Conservation (phyloP, 2,113 vertebrate species). For the Hydrolagus affinis region DNA sequence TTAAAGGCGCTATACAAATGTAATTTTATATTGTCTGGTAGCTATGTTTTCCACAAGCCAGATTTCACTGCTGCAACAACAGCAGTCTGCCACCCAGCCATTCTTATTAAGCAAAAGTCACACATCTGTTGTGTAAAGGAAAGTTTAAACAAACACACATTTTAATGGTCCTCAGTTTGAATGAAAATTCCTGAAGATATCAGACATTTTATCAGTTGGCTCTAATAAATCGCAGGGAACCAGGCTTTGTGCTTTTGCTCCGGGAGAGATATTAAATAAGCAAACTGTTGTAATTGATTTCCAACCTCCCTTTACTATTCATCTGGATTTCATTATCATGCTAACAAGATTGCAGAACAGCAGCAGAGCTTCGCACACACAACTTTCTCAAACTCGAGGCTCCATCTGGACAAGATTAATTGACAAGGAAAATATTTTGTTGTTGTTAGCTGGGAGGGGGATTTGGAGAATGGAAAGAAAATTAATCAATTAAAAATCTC, state of each 20-base stretch:
- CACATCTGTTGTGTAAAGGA: constrained; percentile 3
- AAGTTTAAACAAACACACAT: constrained; percentile 2
- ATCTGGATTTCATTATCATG: constrained; percentile 18
- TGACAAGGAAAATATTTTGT: too few species aligned
- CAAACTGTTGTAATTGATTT: constrained; percentile 26
- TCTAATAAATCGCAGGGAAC: constrained; percentile 19
- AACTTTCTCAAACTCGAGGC: constrained; percentile 10
- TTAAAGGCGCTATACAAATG: too few species aligned
- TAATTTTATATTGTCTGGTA: too few species aligned
- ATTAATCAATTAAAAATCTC: too few species aligned
- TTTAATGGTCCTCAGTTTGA: constrained; percentile 20
- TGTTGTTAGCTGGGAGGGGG: too few species aligned
- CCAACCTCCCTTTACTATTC: constrained; percentile 24
- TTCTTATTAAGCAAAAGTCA: constrained; percentile 6
- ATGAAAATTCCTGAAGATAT: constrained; percentile 6
- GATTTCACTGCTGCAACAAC: background rate
- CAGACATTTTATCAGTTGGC: constrained; percentile 23
- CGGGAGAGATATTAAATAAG: constrained; percentile 28
- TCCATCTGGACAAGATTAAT: background rate
- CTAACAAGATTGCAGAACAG: background rate
- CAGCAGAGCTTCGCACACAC: background rate
- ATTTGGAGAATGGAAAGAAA: too few species aligned
- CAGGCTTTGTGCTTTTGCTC: constrained; percentile 23
- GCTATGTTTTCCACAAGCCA: too few species aligned
- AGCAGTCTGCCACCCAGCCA: background rate